phyloP scores from a whole-genome alignment of 2,888 invertebrate species.

The Xestobium rufovillosum region DNA sequence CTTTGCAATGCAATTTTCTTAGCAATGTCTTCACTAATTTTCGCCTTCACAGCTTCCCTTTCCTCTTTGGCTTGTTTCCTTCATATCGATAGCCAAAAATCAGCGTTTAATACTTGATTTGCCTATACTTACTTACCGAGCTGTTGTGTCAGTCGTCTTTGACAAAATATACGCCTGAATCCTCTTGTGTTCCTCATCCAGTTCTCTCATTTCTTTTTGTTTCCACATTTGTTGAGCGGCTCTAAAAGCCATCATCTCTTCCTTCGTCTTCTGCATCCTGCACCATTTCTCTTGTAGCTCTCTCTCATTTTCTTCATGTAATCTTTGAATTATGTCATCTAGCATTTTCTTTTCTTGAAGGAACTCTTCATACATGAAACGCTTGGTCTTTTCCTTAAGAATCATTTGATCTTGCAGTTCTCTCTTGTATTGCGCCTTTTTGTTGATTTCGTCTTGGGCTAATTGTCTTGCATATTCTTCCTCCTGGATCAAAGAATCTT shows the following conservation, averaged over 20 bases:
- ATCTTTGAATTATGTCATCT: slow-evolving; percentile 52
- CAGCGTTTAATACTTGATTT: not conserved
- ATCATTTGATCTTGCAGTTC: slow-evolving; percentile 55
- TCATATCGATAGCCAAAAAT: slow-evolving; percentile 13
- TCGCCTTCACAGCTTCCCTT: slow-evolving; percentile 31
- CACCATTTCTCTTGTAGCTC: slow-evolving; percentile 47
- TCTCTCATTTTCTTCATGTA: slow-evolving; percentile 55
- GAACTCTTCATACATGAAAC: slow-evolving; percentile 51
- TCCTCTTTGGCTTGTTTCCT: slow-evolving; percentile 30
- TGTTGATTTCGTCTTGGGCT: slow-evolving; percentile 35
- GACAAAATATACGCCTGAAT: slow-evolving; percentile 38
- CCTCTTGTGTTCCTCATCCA: slow-evolving; percentile 44
- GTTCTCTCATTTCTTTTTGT: slow-evolving; percentile 40
- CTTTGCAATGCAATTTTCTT: slow-evolving; percentile 32
- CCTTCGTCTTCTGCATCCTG: slow-evolving; percentile 44
- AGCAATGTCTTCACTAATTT: slow-evolving; percentile 34
- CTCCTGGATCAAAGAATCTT: slow-evolving; percentile 40
- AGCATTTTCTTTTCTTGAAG: slow-evolving; percentile 55
- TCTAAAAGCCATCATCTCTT: slow-evolving; percentile 50
- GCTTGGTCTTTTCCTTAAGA: slow-evolving; percentile 44
- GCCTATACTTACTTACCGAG: slow-evolving; percentile 24
- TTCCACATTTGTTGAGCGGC: slow-evolving; percentile 48
- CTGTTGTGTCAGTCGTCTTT: slow-evolving; percentile 40
- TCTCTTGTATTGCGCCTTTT: slow-evolving; percentile 43
- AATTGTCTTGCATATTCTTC: slow-evolving; percentile 40